A percentile compares a stretch with the other conserved stretches of the same genome.
These are phyloP conservation scores for Cryptocephalus moraei DNA, from an alignment of 2,888 invertebrate genomes.

Conservation along the genomic window DNA sequence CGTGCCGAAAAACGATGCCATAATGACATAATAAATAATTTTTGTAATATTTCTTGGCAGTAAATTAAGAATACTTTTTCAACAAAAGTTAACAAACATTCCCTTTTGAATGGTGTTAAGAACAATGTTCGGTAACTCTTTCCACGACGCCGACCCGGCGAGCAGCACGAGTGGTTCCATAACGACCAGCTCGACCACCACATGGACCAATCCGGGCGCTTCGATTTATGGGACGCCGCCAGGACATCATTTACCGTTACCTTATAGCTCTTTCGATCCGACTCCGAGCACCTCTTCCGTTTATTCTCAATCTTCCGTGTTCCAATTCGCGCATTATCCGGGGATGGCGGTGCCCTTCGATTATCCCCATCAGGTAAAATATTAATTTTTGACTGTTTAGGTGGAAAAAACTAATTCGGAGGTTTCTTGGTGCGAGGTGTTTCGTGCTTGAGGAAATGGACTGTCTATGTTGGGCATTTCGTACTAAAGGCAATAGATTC, in stretches of 20 bases:
- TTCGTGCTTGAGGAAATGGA: too few relatives aligned
- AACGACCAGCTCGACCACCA: constrained; percentile 9
- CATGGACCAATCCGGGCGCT: constrained; percentile 9
- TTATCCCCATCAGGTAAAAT: constrained; percentile 30
- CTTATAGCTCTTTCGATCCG: constrained; percentile 26
- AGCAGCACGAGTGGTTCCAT: constrained; percentile 2
- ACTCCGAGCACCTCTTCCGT: constrained; percentile 24
- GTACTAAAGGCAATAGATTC: too few relatives aligned
- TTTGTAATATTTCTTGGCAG: too few relatives aligned
- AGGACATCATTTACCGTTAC: constrained; percentile 14
- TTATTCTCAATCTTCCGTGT: constrained; percentile 22
- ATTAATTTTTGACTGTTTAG: too few relatives aligned
- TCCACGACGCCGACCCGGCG: neutral
- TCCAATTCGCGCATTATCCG: constrained; percentile 28
- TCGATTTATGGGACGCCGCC: constrained; percentile 13
- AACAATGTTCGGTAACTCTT: constrained; percentile 1
- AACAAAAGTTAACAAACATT: too few relatives aligned
- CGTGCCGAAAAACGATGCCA: too few relatives aligned
- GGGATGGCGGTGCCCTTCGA: constrained; percentile 29
- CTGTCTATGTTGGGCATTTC: too few relatives aligned
- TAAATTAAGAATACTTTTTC: too few relatives aligned
- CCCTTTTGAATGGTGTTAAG: neutral
- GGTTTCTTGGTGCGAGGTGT: too few relatives aligned
- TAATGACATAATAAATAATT: too few relatives aligned
- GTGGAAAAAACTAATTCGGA: too few relatives aligned